These are phyloP conservation scores for Rousettus leschenaultii DNA, from an alignment of 2,113 vertebrate genomes.

Conservation along the genomic window DNA sequence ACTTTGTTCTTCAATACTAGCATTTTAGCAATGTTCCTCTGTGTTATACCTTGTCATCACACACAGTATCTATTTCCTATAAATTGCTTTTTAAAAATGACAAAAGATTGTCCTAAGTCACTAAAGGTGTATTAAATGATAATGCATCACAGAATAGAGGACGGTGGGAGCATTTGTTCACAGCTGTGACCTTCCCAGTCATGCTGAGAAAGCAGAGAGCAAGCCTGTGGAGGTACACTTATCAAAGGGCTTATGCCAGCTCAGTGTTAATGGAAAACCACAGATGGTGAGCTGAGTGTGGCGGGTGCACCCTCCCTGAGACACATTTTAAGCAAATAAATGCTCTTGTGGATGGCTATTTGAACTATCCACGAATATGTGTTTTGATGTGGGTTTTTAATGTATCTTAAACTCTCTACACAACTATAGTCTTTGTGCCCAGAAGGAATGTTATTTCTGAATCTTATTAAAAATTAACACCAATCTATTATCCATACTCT, in stretches of 20 bases:
- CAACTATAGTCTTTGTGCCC: slow-evolving; percentile 16
- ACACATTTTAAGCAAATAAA: slow-evolving; percentile 40
- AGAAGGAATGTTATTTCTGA: slow-evolving; percentile 58
- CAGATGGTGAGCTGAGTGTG: slow-evolving; percentile 14
- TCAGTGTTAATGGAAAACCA: slow-evolving; percentile 27
- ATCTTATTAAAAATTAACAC: slow-evolving; percentile 75
- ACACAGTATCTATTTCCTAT: neutral
- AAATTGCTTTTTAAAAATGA: neutral
- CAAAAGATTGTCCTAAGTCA: neutral
- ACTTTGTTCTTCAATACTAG: neutral
- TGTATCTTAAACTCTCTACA: slow-evolving; percentile 52
- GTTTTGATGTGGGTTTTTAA: slow-evolving; percentile 66
- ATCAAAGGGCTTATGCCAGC: neutral
- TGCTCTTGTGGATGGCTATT: neutral
- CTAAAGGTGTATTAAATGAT: neutral
- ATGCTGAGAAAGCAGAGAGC: slow-evolving; percentile 9
- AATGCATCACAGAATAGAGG: neutral
- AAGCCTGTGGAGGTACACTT: neutral
- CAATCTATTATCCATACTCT: slow-evolving; percentile 41
- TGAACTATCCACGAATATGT: neutral
- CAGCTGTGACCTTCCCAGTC: neutral
- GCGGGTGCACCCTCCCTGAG: neutral
- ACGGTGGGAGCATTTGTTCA: slow-evolving; percentile 8
- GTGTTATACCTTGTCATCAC: neutral
- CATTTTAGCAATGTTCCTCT: neutral